A percentile compares a stretch with the other conserved stretches of the same genome.
phyloP scores from a whole-genome alignment of 1,140 invertebrate genomes.

The Leptinotarsa texana region DNA sequence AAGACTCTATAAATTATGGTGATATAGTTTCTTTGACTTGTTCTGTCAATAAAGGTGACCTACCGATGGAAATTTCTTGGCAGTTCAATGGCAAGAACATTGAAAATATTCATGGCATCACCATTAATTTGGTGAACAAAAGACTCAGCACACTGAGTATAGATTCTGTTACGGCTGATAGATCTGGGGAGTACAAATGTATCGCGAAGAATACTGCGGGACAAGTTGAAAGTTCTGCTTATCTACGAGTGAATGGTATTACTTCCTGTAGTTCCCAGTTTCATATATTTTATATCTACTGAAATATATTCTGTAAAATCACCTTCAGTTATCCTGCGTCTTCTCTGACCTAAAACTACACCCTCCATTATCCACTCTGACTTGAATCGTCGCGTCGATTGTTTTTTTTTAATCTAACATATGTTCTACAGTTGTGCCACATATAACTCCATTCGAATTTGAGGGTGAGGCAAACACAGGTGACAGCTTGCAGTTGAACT shows the following conservation, averaged over 20 bases:
- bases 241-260: conserved; percentile 65
- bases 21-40: conserved; percentile 65
- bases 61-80: conserved; percentile 68
- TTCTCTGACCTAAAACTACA: too few relatives aligned
- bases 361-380: too few relatives aligned
- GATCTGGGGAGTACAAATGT: conserved; percentile 76
- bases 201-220: conserved; percentile 69
- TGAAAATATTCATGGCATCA: conserved; percentile 59
- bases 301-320: too few relatives aligned
- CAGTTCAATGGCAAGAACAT: conserved; percentile 50
- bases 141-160: conserved; percentile 72
- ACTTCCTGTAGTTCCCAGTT: conserved; percentile 68
- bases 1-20: conserved; percentile 67
- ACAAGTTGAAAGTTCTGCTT: conserved; percentile 56
- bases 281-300: too few relatives aligned
- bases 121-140: conserved; percentile 67
- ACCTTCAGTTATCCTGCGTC: too few relatives aligned
- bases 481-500: conserved; percentile 71
- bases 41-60: conserved; percentile 70
- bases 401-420: too few relatives aligned
- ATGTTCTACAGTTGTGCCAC: conserved; percentile 50
- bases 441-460: conserved; percentile 61
- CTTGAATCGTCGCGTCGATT: not conserved
- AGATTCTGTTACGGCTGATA: conserved; percentile 67
- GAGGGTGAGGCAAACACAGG: conserved; percentile 66